Evolutionary conservation across 2,113 vertebrate genomes (phyloP), one percentile per base, ranked within the genome.

Genomic region (Polypterus senegalus): DNA sequence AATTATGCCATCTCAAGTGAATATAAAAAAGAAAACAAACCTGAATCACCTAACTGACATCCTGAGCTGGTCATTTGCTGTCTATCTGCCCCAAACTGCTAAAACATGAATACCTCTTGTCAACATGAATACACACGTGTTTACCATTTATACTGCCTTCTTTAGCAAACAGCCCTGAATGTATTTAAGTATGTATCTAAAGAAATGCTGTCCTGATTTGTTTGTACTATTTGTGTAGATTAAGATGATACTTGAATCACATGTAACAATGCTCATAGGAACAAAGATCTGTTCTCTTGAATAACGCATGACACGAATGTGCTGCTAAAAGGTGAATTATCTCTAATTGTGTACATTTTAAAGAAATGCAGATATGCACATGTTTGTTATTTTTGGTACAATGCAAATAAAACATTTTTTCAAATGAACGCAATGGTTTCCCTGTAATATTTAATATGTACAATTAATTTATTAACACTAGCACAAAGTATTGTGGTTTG

Each of bases 301-400:
- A 85, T 80, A 72, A 61, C 9, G 46, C 63, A 63, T 64, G 65
- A 61, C 66, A 61, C 52, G 59, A 72, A 45, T 75, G 58, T 73
- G 74, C 76, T 81, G 71, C 73, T 78, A 72, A 9, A 46, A 55
- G 58, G 53, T 68, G 65, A 64, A 27, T 27, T 27, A 27, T 27
- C 27, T 27, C 27, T 27, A 27, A 27, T 27, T 27, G 27, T 27
- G 27, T 27, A 27, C 27, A 27, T 27, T 27, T 27, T 27, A 27
- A 27, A 27, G 27, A 27, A 27, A 27, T 27, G 27, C 27, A 27
- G 27, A 27, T 27, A 27, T 27, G 27, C 27, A 27, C 27, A 27
- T 73, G 64, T 71, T 72, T 58, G 77, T 77, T 81, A 58, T 83
- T 57, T 82, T 84, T 85, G 27, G 68, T 83, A 84, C 64, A 70